Conservation (phyloP, 2,113 vertebrate genomes). For the Austrofundulus limnaeus region DNA sequence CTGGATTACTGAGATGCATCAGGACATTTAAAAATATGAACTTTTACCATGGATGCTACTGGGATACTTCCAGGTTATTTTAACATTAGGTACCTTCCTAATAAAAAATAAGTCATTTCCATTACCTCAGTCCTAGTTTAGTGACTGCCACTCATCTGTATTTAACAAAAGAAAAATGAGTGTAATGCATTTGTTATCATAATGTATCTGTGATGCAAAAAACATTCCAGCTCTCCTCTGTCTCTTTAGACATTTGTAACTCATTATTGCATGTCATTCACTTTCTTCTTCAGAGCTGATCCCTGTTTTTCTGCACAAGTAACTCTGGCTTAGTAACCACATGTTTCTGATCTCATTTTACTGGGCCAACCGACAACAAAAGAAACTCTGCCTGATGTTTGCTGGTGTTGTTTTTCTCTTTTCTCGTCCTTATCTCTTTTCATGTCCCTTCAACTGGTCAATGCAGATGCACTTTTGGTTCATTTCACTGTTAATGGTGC, state of each 20-base stretch:
- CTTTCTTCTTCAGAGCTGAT: neutral
- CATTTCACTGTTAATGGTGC: neutral
- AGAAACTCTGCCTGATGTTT: neutral
- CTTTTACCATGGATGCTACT: too few relatives aligned
- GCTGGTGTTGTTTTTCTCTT: neutral
- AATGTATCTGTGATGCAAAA: neutral
- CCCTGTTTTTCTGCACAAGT: neutral
- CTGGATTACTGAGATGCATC: too few relatives aligned
- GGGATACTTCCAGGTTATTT: too few relatives aligned
- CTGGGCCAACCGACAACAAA: constrained; percentile 2
- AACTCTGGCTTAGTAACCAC: neutral
- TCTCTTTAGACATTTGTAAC: neutral
- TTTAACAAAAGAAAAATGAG: neutral
- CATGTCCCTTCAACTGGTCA: neutral
- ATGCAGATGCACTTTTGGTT: neutral
- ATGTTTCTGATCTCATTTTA: constrained; percentile 6
- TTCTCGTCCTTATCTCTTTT: neutral
- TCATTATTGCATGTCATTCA: neutral
- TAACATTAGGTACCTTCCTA: too few relatives aligned
- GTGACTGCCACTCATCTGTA: too few relatives aligned
- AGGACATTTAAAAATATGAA: too few relatives aligned
- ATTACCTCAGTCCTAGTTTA: too few relatives aligned
- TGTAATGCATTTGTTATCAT: too few relatives aligned
- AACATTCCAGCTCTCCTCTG: neutral
- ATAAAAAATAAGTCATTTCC: too few relatives aligned